Evolutionary conservation across 2,888 invertebrate species (phyloP), one percentile per base, ranked within the genome.

Genomic region (Cosmia trapezina): DNA sequence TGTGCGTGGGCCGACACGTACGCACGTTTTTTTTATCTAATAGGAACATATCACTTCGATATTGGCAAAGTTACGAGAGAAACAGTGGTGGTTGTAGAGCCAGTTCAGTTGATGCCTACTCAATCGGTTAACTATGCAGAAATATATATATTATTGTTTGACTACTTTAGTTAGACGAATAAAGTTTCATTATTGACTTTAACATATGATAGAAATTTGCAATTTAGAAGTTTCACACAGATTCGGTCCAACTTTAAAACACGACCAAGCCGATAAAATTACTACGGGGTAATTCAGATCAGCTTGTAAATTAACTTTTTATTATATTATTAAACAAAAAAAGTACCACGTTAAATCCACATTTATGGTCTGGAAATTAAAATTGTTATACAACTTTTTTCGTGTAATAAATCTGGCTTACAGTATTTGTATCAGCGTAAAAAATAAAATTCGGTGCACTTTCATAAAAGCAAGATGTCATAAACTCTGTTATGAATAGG

Each of bases 391-490:
- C 53, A 72, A 84, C 60, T 76, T 80, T 73, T 66, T 76, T 73
- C 53, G 22, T 47, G 68, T 61, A 73, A 84, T 78, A 75, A 86
- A 86, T 70, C 51, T 45, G 45, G 74, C 66, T 69, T 49, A 81
- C 60, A 61, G 59, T 71, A 71, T 81, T 81, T 66, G 68, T 69
- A 57, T 28, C 6, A 41, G 19, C 28, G 54, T 59, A 82, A 77
- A 84, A 82, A 64, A 73, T 49, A 56, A 70, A 82, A 61, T 71
- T 73, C 47, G 53, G 67, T 83, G 75, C 85, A 83, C 43, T 83
- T 82, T 75, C 70, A 76, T 83, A 74, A 80, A 82, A 85, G 68
- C 22, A 72, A 76, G 68, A 74, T 66, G 62, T 73, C 71, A 83
- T 83, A 83, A 85, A 71, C 17, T 76, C 45, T 71, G 62, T 65